These are phyloP conservation scores for Zele albiditarsus DNA, from an alignment of 2,888 invertebrate species.

Conservation along the genomic window DNA sequence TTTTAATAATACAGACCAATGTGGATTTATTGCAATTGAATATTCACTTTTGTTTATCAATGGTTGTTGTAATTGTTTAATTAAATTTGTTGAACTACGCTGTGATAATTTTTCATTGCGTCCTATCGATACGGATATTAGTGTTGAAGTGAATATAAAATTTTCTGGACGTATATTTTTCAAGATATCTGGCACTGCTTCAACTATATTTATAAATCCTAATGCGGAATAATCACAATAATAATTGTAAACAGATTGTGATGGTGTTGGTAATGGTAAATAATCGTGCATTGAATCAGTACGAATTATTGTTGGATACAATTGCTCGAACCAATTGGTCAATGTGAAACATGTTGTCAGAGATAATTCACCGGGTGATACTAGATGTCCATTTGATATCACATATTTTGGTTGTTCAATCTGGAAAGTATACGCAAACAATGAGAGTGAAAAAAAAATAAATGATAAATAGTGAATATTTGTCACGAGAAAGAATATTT, in stretches of 20 bases:
- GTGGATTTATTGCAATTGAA: slow-evolving; percentile 8
- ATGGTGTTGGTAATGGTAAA: neutral
- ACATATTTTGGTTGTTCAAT: neutral
- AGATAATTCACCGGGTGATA: neutral
- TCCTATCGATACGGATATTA: slow-evolving; percentile 25
- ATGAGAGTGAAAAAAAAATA: neutral
- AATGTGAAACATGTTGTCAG: slow-evolving; percentile 23
- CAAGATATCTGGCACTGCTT: slow-evolving; percentile 46
- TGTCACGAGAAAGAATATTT: too few species aligned
- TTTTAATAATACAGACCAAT: neutral
- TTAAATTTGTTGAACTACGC: slow-evolving; percentile 1
- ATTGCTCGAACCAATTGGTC: neutral
- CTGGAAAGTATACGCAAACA: neutral
- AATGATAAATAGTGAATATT: neutral
- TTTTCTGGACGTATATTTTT: slow-evolving; percentile 37
- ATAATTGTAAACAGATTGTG: slow-evolving; percentile 18
- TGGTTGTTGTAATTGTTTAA: neutral
- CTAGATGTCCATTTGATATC: neutral
- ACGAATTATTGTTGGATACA: neutral
- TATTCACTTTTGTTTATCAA: slow-evolving; percentile 25
- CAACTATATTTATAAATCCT: slow-evolving; percentile 42
- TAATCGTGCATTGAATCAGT: slow-evolving; percentile 2
- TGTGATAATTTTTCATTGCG: neutral
- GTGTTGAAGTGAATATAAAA: slow-evolving; percentile 12
- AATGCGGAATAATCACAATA: slow-evolving; percentile 13